These are phyloP conservation scores for Muscidifurax raptorellus DNA, from an alignment of 1,140 invertebrate genomes.

Conservation along the genomic window DNA sequence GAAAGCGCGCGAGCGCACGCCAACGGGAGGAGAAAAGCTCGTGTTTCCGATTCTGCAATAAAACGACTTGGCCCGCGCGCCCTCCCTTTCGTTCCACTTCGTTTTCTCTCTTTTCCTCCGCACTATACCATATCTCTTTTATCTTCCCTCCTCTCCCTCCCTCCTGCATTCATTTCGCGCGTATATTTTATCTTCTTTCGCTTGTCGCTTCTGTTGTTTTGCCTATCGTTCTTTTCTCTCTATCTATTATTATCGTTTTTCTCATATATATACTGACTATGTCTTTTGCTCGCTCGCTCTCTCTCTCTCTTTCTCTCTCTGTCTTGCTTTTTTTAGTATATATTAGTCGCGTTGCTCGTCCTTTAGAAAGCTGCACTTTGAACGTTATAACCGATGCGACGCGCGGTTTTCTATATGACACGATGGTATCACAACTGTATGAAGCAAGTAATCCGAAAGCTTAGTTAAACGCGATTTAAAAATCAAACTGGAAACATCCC, in stretches of 20 bases:
- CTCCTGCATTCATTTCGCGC: not conserved
- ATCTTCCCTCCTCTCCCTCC: not conserved
- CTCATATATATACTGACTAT: not conserved
- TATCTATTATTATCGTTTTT: slow-evolving; percentile 31
- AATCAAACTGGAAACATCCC: too few species aligned
- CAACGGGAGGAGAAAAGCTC: slow-evolving; percentile 45
- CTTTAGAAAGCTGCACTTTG: too few species aligned
- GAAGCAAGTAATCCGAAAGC: too few species aligned
- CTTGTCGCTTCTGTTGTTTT: slow-evolving; percentile 23
- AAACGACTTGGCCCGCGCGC: slow-evolving; percentile 25
- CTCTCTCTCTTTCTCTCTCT: too few species aligned
- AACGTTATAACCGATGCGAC: too few species aligned
- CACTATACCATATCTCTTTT: slow-evolving; percentile 20
- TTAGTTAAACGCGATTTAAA: too few species aligned
- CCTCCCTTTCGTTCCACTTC: not conserved
- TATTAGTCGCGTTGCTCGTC: too few species aligned
- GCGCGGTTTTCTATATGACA: too few species aligned
- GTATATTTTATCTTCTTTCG: slow-evolving; percentile 29
- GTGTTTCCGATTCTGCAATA: slow-evolving; percentile 49
- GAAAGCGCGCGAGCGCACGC: not conserved
- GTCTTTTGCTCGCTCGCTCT: not conserved
- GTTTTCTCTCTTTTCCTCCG: not conserved
- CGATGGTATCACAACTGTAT: too few species aligned
- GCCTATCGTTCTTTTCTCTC: not conserved
- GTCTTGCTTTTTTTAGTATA: too few species aligned